Evolutionary conservation across 2,888 invertebrate species (phyloP).

Genomic region (Phyllotreta striolata): DNA sequence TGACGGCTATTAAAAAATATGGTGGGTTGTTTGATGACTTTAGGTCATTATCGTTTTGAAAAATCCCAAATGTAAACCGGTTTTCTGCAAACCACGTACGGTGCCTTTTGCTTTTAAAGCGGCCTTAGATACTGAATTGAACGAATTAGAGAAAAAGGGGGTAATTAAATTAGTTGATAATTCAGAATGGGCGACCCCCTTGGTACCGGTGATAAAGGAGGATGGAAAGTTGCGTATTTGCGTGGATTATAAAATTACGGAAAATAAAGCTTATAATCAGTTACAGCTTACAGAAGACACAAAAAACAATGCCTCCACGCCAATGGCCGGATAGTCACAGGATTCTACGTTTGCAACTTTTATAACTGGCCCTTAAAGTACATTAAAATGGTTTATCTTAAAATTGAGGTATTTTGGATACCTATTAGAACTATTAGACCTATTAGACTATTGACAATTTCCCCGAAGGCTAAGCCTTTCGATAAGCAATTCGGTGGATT

Average conservation of each 20-base stretch:
- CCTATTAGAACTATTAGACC: too few species aligned
- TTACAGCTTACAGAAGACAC: too few species aligned
- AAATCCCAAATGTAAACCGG: conserved; percentile 18
- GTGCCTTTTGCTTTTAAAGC: conserved; percentile 24
- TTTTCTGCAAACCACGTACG: conserved; percentile 23
- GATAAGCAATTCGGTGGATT: too few species aligned
- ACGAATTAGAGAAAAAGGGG: conserved; percentile 19
- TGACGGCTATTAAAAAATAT: conserved; percentile 15
- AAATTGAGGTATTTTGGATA: too few species aligned
- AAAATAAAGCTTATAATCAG: too few species aligned
- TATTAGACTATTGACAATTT: too few species aligned
- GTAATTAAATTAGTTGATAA: conserved; percentile 16
- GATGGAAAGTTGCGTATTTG: conserved; percentile 12
- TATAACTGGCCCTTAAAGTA: too few species aligned
- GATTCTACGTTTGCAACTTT: too few species aligned
- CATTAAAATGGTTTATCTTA: too few species aligned
- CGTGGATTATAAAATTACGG: neutral
- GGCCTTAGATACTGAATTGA: conserved; percentile 7
- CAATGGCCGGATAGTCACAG: too few species aligned
- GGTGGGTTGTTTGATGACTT: conserved; percentile 15
- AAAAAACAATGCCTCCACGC: too few species aligned
- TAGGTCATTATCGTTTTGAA: conserved; percentile 19
- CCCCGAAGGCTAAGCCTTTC: too few species aligned
- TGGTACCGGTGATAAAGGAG: conserved; percentile 25
- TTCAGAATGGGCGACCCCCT: conserved; percentile 16